phyloP scores from a whole-genome alignment of 2,888 invertebrate genomes.

The Catocala nupta region DNA sequence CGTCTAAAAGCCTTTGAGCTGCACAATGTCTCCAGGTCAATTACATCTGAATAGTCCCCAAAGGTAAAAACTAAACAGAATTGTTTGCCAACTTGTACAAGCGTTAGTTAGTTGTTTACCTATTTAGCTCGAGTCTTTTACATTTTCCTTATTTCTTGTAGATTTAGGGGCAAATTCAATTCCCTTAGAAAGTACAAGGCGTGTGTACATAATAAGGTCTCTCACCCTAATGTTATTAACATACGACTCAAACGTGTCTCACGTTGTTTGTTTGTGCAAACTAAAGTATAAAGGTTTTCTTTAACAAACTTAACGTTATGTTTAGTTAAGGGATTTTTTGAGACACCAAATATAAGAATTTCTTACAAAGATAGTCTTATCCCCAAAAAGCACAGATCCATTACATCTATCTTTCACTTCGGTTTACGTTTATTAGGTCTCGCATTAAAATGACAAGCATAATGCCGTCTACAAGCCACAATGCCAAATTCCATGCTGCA shows the following conservation, averaged over 20 bases:
- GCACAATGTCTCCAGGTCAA: conserved; percentile 19
- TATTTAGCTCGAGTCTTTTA: conserved; percentile 43
- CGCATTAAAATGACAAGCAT: too few relatives aligned
- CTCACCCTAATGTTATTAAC: conserved; percentile 49
- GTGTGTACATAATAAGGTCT: conserved; percentile 50
- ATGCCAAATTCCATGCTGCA: too few relatives aligned
- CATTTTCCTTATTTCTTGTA: conserved; percentile 47
- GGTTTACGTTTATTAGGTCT: too few relatives aligned
- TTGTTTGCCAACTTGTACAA: conserved; percentile 21
- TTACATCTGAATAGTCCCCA: conserved; percentile 17
- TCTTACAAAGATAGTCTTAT: too few relatives aligned
- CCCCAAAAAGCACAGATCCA: too few relatives aligned
- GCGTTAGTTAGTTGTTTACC: conserved; percentile 41
- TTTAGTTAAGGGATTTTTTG: conserved; percentile 4
- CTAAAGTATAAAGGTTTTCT: conserved; percentile 38
- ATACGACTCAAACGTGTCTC: conserved; percentile 57
- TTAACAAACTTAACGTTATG: conserved; percentile 21
- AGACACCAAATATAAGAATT: conserved; percentile 6
- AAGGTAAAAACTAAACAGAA: conserved; percentile 29
- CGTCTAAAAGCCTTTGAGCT: neutral
- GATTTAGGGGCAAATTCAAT: conserved; percentile 54
- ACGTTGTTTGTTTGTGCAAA: conserved; percentile 51
- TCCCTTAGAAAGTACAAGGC: conserved; percentile 49
- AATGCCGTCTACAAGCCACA: too few relatives aligned
- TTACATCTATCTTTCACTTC: too few relatives aligned